Percentiles rank a stretch among this genome's conserved stretches.
phyloP scores from a whole-genome alignment of 1,140 invertebrate genomes.

The Scylla paramamosain region DNA sequence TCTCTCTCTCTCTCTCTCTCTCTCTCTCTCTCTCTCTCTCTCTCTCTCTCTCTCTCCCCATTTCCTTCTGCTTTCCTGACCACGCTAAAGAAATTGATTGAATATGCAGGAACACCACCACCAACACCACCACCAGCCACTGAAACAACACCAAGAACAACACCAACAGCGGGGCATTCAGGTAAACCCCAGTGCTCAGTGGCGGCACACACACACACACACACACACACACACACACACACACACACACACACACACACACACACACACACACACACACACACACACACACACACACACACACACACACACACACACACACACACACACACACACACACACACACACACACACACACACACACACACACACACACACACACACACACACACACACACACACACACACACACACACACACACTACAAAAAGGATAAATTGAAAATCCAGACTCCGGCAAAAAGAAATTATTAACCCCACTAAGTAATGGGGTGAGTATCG shows the following conservation, averaged over 20 bases:
- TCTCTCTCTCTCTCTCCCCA: neutral
- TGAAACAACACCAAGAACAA: neutral
- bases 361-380: neutral
- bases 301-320: slow-evolving; percentile 2
- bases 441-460: neutral
- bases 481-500: slow-evolving; percentile 40
- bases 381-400: neutral
- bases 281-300: slow-evolving; percentile 12
- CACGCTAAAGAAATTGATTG: neutral
- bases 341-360: neutral
- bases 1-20: neutral
- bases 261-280: slow-evolving; percentile 19
- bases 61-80: neutral
- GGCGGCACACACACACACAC: neutral
- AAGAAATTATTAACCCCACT: neutral
- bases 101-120: neutral
- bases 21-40: neutral
- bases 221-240: slow-evolving; percentile 20
- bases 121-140: neutral
- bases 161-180: neutral
- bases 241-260: slow-evolving; percentile 20
- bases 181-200: no score
- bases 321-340: neutral
- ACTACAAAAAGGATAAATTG: neutral
- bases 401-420: neutral